These are phyloP conservation scores for Neoascia interrupta DNA, from an alignment of 2,888 invertebrate species.

Conservation along the genomic window DNA sequence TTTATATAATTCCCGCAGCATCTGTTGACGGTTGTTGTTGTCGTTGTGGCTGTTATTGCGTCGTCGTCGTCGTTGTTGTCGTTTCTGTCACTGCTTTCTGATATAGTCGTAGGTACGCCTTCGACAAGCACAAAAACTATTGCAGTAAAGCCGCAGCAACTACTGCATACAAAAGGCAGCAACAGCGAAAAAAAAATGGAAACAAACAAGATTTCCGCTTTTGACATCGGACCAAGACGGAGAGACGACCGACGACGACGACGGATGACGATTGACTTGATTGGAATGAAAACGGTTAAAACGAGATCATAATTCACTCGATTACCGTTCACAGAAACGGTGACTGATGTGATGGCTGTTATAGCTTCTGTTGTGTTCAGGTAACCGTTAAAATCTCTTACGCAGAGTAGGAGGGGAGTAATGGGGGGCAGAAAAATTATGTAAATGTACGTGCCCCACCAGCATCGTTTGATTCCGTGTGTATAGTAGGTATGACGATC, in stretches of 20 bases:
- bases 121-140: constrained; percentile 15
- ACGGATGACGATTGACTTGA: constrained; percentile 59
- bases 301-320: constrained; percentile 69
- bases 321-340: constrained; percentile 60
- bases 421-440: constrained; percentile 36
- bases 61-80: background rate
- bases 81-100: background rate
- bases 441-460: constrained; percentile 30
- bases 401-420: too few species aligned
- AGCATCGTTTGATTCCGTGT: constrained; percentile 34
- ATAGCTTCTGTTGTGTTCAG: constrained; percentile 47
- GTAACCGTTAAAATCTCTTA: constrained; percentile 47
- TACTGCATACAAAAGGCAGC: background rate
- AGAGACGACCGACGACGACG: constrained; percentile 9
- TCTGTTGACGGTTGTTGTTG: constrained; percentile 25
- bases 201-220: constrained; percentile 52
- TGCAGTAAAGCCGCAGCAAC: constrained; percentile 8
- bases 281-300: constrained; percentile 65
- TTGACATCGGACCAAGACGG: constrained; percentile 5
- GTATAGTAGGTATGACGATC: background rate
- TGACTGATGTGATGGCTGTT: constrained; percentile 51
- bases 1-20: constrained; percentile 58
- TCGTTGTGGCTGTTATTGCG: constrained; percentile 3
- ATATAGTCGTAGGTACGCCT: constrained; percentile 20
- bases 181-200: background rate